Conservation (phyloP, 2,888 invertebrate species). For the Barypeithes pellucidus region DNA sequence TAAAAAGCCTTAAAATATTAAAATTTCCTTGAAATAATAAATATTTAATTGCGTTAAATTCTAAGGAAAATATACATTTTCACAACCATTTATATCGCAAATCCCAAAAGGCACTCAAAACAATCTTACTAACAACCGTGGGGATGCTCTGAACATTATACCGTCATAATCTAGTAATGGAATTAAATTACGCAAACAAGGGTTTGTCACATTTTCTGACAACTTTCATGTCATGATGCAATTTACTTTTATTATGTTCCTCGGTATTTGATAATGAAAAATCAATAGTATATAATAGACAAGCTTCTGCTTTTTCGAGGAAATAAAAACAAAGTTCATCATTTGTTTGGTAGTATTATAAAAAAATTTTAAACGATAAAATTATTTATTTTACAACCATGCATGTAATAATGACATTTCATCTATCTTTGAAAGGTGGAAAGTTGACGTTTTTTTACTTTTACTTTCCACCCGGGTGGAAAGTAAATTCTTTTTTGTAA, state of each 20-base stretch:
- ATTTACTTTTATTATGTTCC: constrained; percentile 58
- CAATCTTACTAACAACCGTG: constrained; percentile 24
- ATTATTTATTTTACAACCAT: too few species aligned
- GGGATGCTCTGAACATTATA: constrained; percentile 35
- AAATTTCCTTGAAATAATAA: too few species aligned
- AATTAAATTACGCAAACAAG: constrained; percentile 61
- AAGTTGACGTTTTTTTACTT: too few species aligned
- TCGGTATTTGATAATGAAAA: constrained; percentile 55
- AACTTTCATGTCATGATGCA: constrained; percentile 58
- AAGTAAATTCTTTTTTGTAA: too few species aligned
- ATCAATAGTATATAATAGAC: constrained; percentile 53
- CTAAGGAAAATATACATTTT: constrained; percentile 29
- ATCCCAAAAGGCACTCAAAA: constrained; percentile 25
- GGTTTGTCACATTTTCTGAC: constrained; percentile 62
- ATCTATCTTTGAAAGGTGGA: too few species aligned
- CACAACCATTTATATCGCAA: constrained; percentile 25
- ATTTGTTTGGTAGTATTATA: too few species aligned
- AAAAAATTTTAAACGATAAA: too few species aligned
- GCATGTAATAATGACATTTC: too few species aligned
- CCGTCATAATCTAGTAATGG: constrained; percentile 57
- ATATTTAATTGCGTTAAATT: neutral
- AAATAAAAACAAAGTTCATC: constrained; percentile 17
- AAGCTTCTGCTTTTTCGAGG: neutral
- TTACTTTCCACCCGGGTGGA: too few species aligned
- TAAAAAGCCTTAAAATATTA: too few species aligned